Conservation (phyloP, 2,113 vertebrate species). For the Struthio camelus region DNA sequence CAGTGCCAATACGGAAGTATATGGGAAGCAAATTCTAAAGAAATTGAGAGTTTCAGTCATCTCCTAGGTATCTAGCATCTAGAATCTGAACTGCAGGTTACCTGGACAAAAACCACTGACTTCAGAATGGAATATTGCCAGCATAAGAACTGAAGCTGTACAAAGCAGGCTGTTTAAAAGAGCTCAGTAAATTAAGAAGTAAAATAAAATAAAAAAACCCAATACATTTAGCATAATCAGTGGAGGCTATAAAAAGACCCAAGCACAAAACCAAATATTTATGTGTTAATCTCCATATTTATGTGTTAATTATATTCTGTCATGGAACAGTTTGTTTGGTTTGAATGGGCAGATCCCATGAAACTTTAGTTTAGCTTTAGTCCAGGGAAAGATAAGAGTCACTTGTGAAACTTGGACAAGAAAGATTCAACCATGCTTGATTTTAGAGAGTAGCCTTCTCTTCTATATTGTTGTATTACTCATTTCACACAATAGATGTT, state of each 20-base stretch:
- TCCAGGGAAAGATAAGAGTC: background rate
- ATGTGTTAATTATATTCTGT: background rate
- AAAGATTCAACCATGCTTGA: background rate
- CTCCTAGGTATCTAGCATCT: background rate
- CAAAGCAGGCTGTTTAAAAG: background rate
- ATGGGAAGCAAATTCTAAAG: background rate
- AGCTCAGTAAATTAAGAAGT: background rate
- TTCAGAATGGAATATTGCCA: background rate
- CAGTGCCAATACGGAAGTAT: background rate
- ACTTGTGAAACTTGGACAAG: background rate
- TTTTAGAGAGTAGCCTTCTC: background rate
- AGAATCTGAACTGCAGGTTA: slow-evolving; percentile 25
- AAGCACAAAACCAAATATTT: background rate
- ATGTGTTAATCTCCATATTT: background rate
- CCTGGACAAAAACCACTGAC: slow-evolving; percentile 21
- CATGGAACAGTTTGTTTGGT: background rate
- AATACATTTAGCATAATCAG: background rate
- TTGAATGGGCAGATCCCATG: background rate
- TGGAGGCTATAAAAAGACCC: background rate
- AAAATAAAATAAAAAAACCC: background rate
- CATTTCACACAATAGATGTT: background rate
- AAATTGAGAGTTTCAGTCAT: slow-evolving; percentile 9
- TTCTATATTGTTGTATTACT: background rate
- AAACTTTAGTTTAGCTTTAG: background rate
- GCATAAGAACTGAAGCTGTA: background rate